Evolutionary conservation across 2,113 vertebrate genomes (phyloP).

Genomic region (Anguilla japonica): DNA sequence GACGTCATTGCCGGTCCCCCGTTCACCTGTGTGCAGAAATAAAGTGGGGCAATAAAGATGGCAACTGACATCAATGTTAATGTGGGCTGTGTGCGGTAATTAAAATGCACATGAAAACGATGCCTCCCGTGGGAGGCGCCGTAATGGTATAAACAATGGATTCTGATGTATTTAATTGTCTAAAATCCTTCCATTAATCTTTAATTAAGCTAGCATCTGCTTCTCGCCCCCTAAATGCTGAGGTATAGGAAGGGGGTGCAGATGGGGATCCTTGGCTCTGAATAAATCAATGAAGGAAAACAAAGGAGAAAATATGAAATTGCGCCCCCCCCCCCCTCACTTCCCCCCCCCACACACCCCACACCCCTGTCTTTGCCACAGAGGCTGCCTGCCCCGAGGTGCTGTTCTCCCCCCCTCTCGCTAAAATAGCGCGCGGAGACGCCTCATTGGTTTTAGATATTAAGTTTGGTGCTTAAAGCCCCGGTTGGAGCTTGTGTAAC

Average conservation of each 20-base stretch:
- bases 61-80: constrained; percentile 51
- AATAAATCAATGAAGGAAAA: constrained; percentile 37
- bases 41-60: constrained; percentile 47
- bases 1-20: not conserved
- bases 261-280: constrained; percentile 27
- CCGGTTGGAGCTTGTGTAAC: constrained; percentile 76
- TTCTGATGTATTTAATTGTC: constrained; percentile 67
- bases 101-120: constrained; percentile 57
- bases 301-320: constrained; percentile 43
- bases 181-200: constrained; percentile 65
- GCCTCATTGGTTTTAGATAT: constrained; percentile 78
- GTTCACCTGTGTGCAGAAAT: constrained; percentile 28
- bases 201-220: constrained; percentile 69
- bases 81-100: constrained; percentile 49
- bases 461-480: constrained; percentile 72
- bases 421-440: constrained; percentile 56
- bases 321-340: constrained; percentile 20
- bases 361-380: not conserved
- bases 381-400: constrained; percentile 48
- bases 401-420: constrained; percentile 44
- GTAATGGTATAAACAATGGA: constrained; percentile 63
- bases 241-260: constrained; percentile 35
- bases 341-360: not conserved
- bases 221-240: constrained; percentile 40
- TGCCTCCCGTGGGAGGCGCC: constrained; percentile 47